Conservation (phyloP, 2,888 invertebrate genomes). For the Odontomyia ornata region DNA sequence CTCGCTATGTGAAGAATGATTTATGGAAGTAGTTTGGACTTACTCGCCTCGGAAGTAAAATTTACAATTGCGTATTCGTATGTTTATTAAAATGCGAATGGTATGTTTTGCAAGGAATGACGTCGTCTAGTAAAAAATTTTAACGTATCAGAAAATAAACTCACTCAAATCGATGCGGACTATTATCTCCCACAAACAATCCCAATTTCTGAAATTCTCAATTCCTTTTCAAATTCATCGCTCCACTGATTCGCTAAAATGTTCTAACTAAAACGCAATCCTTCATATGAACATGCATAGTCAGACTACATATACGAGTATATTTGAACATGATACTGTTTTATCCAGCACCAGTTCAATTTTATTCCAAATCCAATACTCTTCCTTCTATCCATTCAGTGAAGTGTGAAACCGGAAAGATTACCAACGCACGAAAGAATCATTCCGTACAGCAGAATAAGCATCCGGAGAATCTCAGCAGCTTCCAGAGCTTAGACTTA, state of each 20-base stretch:
- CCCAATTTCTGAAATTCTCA: not conserved
- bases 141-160: too few species aligned
- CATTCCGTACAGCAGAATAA: conserved; percentile 1
- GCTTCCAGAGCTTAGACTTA: not conserved
- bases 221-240: conserved; percentile 32
- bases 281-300: not conserved
- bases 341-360: not conserved
- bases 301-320: not conserved
- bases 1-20: too few species aligned
- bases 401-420: conserved; percentile 44
- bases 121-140: too few species aligned
- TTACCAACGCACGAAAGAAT: conserved; percentile 36
- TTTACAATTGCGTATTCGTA: too few species aligned
- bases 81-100: too few species aligned
- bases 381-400: conserved; percentile 19
- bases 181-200: not conserved
- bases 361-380: conserved; percentile 10
- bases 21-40: too few species aligned
- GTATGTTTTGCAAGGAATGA: too few species aligned
- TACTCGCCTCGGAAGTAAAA: too few species aligned
- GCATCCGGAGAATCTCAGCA: conserved; percentile 20
- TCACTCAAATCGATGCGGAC: too few species aligned
- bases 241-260: conserved; percentile 5
- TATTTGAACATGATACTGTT: not conserved
- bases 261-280: not conserved